phyloP scores from a whole-genome alignment of 2,113 vertebrate genomes.

The Caloenas nicobarica region DNA sequence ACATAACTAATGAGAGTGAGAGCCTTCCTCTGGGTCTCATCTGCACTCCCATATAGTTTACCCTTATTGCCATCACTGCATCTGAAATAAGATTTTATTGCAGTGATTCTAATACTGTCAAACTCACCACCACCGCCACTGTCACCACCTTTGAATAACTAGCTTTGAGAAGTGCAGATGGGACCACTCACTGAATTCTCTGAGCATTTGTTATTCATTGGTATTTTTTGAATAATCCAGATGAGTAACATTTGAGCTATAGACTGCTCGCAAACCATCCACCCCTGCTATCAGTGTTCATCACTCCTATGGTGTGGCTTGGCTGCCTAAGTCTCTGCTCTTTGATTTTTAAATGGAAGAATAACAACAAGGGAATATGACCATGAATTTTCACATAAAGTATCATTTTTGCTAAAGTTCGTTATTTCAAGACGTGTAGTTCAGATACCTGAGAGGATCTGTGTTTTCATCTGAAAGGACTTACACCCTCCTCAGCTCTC shows the following conservation, averaged over 20 bases:
- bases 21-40: slow-evolving; percentile 3
- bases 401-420: background rate
- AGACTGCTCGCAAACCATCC: slow-evolving; percentile 6
- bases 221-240: slow-evolving; percentile 35
- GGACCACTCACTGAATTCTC: slow-evolving; percentile 8
- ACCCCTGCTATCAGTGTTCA: background rate
- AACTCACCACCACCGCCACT: rapidly evolving
- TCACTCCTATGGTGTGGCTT: slow-evolving; percentile 23
- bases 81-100: slow-evolving; percentile 21
- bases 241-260: background rate
- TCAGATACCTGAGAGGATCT: background rate
- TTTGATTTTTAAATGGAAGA: slow-evolving; percentile 27
- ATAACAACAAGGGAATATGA: background rate
- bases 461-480: background rate
- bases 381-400: background rate
- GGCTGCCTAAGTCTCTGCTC: background rate
- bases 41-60: background rate
- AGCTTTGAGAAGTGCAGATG: background rate
- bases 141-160: background rate
- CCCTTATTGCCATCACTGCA: background rate
- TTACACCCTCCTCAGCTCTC: background rate
- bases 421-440: background rate
- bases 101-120: background rate
- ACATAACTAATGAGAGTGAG: background rate
- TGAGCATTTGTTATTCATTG: slow-evolving; percentile 29